phyloP scores from a whole-genome alignment of 2,113 vertebrate genomes.

The Edolisoma coerulescens region DNA sequence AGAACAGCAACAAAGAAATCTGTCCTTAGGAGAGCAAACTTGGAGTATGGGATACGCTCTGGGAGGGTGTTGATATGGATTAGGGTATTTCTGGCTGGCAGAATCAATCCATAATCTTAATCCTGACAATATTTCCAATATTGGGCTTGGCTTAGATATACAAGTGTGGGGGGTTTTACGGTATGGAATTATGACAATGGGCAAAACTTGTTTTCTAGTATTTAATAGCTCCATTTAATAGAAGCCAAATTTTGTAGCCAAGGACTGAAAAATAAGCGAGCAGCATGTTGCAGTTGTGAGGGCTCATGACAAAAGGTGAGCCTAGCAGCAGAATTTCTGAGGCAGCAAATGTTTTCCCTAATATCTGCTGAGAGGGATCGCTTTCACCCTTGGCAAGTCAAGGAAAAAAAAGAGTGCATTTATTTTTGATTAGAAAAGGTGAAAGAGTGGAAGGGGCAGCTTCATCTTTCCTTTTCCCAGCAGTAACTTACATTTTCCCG shows the following conservation, averaged over 20 bases:
- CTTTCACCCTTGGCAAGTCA: not conserved
- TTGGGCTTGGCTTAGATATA: fast-evolving
- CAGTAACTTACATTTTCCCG: not conserved
- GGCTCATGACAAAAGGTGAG: not conserved
- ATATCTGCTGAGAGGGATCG: not conserved
- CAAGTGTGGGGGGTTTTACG: fast-evolving
- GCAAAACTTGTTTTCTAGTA: not conserved
- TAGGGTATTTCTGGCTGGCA: not conserved
- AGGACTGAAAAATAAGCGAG: not conserved
- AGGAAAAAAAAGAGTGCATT: not conserved
- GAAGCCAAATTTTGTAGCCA: not conserved
- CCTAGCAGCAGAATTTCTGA: not conserved
- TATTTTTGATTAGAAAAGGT: not conserved
- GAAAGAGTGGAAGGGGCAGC: not conserved
- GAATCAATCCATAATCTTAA: not conserved
- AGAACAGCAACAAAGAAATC: not conserved
- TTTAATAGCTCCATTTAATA: not conserved
- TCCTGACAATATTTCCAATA: not conserved
- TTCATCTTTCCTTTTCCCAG: not conserved
- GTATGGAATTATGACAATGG: not conserved
- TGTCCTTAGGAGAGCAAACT: not conserved
- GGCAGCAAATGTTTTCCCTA: not conserved
- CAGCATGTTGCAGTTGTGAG: not conserved
- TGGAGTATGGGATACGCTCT: not conserved
- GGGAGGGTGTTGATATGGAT: not conserved